Conservation (phyloP, 2,888 invertebrate species). For the Lasius platythorax region DNA sequence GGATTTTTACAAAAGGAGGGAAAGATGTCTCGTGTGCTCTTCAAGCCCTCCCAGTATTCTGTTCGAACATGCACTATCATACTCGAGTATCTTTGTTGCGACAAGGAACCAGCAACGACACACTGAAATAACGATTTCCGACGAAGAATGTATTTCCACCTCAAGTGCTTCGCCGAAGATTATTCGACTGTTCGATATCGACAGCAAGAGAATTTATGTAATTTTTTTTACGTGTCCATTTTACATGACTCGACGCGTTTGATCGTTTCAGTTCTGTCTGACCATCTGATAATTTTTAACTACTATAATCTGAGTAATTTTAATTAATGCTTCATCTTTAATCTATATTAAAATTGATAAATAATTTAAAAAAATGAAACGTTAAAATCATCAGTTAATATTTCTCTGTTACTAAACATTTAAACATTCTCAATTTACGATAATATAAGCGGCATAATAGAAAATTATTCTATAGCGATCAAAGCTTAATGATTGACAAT, state of each 20-base stretch:
- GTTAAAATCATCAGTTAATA: not conserved
- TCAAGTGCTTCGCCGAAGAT: conserved; percentile 33
- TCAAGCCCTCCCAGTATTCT: conserved; percentile 3
- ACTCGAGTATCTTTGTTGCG: conserved; percentile 40
- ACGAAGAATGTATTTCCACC: conserved; percentile 37
- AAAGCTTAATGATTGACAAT: not conserved
- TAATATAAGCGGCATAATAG: not conserved
- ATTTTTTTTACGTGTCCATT: not conserved
- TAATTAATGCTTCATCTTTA: not conserved
- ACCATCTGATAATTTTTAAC: not conserved
- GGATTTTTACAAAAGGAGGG: conserved; percentile 28
- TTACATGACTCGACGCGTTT: not conserved
- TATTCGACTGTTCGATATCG: conserved; percentile 39
- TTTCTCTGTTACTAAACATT: not conserved
- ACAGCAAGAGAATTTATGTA: conserved; percentile 29
- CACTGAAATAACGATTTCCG: conserved; percentile 39
- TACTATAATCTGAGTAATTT: not conserved
- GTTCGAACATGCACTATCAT: conserved; percentile 49
- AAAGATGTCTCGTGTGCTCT: conserved; percentile 34
- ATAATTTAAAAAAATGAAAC: not conserved
- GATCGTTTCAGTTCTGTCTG: not conserved
- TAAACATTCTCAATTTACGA: not conserved
- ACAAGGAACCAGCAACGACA: conserved; percentile 39
- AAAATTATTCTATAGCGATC: not conserved
- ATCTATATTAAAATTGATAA: not conserved